These are phyloP conservation scores for Ptychoptera contaminata DNA, from an alignment of 2,888 invertebrate genomes.

Conservation along the genomic window DNA sequence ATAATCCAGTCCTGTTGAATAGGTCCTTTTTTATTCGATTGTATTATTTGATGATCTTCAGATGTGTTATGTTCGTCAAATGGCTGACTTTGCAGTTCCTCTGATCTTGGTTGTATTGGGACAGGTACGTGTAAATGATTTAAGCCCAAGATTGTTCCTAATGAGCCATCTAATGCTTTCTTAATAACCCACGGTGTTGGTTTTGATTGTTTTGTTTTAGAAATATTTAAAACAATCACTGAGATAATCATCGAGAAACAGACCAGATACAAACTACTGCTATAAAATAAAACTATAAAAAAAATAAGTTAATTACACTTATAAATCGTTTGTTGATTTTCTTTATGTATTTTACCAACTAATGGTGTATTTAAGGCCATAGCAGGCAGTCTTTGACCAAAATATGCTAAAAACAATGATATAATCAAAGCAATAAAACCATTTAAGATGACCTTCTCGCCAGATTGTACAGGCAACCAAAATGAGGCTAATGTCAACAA, in stretches of 20 bases:
- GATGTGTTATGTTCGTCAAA: conserved; percentile 25
- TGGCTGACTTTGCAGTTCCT: conserved; percentile 31
- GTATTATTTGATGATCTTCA: conserved; percentile 28
- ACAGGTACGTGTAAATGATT: conserved; percentile 20
- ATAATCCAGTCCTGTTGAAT: conserved; percentile 46
- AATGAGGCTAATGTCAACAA: conserved; percentile 42
- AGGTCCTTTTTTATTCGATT: conserved; percentile 13
- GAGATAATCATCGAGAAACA: conserved; percentile 37
- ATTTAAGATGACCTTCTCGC: conserved; percentile 46
- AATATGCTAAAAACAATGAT: conserved; percentile 45
- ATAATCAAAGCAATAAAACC: conserved; percentile 42
- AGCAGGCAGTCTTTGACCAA: conserved; percentile 37
- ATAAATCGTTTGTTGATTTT: background rate
- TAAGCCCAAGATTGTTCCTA: conserved; percentile 14
- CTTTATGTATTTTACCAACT: conserved; percentile 23
- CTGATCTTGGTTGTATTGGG: conserved; percentile 14
- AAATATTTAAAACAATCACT: conserved; percentile 36
- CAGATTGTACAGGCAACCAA: conserved; percentile 49
- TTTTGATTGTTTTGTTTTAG: conserved; percentile 28
- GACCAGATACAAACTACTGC: conserved; percentile 33
- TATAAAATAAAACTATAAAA: conserved; percentile 39
- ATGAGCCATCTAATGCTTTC: conserved; percentile 20
- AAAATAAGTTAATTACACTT: background rate
- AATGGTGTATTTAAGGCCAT: conserved; percentile 32
- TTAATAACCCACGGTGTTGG: conserved; percentile 31